Percentiles rank a stretch among this genome's conserved stretches.
Conservation (phyloP, 2,888 invertebrate species). For the Drosophila mimetica region DNA sequence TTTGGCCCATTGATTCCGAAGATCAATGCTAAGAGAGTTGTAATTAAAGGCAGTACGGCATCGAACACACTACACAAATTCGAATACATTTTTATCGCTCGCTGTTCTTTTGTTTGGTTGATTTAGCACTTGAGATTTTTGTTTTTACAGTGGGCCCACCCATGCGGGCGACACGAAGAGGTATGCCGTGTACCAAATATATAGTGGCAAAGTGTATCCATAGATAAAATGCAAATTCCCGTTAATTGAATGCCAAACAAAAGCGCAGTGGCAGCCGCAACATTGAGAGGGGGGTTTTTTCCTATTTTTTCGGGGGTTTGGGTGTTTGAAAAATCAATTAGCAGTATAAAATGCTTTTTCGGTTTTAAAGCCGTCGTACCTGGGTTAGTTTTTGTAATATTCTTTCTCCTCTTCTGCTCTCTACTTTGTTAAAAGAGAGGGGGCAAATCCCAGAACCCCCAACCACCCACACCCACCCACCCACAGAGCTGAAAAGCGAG, state of each 20-base stretch:
- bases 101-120: slow-evolving; percentile 25
- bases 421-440: slow-evolving; percentile 24
- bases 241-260: slow-evolving; percentile 77
- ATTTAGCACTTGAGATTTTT: slow-evolving; percentile 43
- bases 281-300: background rate
- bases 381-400: slow-evolving; percentile 31
- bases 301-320: background rate
- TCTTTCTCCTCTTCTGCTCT: slow-evolving; percentile 25
- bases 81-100: slow-evolving; percentile 14
- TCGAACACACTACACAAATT: background rate
- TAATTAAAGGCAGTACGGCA: slow-evolving; percentile 27
- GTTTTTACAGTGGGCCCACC: slow-evolving; percentile 16
- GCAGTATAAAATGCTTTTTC: slow-evolving; percentile 70
- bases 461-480: background rate
- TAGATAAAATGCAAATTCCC: slow-evolving; percentile 73
- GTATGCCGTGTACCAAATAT: slow-evolving; percentile 7
- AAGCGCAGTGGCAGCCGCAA: slow-evolving; percentile 44
- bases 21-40: slow-evolving; percentile 59
- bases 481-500: background rate
- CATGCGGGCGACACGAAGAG: slow-evolving; percentile 11
- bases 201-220: slow-evolving; percentile 43
- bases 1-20: slow-evolving; percentile 48
- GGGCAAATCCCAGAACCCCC: slow-evolving; percentile 16
- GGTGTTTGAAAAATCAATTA: slow-evolving; percentile 74
- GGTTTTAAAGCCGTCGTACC: slow-evolving; percentile 37